Evolutionary conservation across 2,797 vertebrate species (phyloP).

Genomic region (Chloroceryle amazona): DNA sequence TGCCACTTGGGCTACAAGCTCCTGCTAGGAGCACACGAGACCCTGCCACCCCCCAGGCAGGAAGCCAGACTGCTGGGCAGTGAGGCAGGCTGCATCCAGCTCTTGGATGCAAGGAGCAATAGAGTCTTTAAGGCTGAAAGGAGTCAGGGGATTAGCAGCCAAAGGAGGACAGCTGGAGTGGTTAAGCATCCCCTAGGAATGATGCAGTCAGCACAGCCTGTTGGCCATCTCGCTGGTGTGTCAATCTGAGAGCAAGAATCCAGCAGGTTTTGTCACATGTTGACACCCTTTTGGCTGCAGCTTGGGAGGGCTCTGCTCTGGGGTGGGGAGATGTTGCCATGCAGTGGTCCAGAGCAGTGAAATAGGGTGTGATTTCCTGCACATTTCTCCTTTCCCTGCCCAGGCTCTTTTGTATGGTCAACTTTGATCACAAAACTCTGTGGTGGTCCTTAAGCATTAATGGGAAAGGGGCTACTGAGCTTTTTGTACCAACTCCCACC

Average conservation of each 20-base stretch:
- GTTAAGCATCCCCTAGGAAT: neutral
- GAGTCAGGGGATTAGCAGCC: neutral
- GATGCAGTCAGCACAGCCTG: neutral
- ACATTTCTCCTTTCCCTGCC: rapidly evolving
- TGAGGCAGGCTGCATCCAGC: neutral
- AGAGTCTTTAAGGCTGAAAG: neutral
- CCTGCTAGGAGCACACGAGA: neutral
- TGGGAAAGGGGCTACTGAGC: neutral
- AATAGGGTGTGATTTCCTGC: neutral
- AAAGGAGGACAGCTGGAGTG: neutral
- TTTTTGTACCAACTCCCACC: neutral
- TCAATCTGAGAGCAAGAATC: neutral
- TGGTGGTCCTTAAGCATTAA: neutral
- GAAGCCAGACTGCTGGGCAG: too few relatives aligned
- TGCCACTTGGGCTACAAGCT: neutral
- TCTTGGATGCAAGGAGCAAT: rapidly evolving
- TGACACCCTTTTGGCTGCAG: neutral
- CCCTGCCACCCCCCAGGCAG: neutral
- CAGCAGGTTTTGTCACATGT: neutral
- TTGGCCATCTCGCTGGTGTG: neutral
- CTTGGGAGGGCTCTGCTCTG: neutral
- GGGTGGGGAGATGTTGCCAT: neutral
- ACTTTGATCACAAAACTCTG: rapidly evolving
- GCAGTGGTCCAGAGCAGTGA: neutral
- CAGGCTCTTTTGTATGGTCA: neutral